Base-by-base conservation (phyloP, 2,113 vertebrate species). In the Orientallactaga bullata region DNA sequence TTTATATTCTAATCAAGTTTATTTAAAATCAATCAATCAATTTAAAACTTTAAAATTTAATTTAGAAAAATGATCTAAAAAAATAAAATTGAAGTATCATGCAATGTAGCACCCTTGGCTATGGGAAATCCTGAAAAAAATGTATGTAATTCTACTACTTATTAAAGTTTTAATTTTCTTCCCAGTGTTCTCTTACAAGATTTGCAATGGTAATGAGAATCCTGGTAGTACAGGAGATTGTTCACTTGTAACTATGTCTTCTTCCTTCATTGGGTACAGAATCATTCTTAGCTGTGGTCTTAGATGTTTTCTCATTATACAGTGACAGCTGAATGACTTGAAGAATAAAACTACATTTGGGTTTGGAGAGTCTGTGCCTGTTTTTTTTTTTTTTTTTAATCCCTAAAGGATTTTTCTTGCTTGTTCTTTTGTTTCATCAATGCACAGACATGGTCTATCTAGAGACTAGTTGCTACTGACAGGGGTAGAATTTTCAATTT, bases 381-480 rank as follows among this genome's bases (percentile, higher is more conserved):
- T 42, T 78, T 65, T 35, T 23, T 60, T 30, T 78, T 82, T 90
- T 78, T 82, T 92, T 63, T n/a, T n/a, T n/a, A n/a, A 83, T 94
- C n/a, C 85, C 18, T 35, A 7, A 81, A 58, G 23, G 16, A 55
- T 88, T 80, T 90, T 93, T n/a, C 55, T 84, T 88, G 26, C 15
- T 92, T 78, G 17, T n/a, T 72, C 24, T 84, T 86, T 63, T 30
- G 71, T 28, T 86, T 93, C 8, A 78, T 89, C 78, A 82, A 91
- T 78, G 72, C 5, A 51, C 30, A 35, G 26, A 20, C 39, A 30
- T 7, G 2, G 61, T 82, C 26, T 90, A 65, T 81, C 78, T 72
- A 21, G 32, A 95, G 78, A 89, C 35, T 65, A 47, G 28, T 42
- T 74, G 65, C 68, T 94, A 39, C 60, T 76, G 39, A 76, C 32